phyloP scores from a whole-genome alignment of 2,888 invertebrate species.

The Pseudoips prasinana region DNA sequence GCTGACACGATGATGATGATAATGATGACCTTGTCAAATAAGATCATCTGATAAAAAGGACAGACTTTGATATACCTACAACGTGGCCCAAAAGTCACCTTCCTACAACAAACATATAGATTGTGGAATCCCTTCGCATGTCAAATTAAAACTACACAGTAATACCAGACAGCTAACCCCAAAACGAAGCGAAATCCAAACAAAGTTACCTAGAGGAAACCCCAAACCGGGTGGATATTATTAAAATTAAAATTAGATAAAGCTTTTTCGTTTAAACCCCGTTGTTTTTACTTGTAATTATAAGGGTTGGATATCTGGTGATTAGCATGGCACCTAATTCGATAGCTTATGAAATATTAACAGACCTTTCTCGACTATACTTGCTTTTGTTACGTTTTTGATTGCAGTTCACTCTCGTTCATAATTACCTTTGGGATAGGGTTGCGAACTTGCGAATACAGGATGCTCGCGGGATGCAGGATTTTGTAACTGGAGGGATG shows the following conservation, averaged over 20 bases:
- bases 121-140: no score
- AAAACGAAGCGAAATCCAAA: slow-evolving; percentile 5
- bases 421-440: slow-evolving; percentile 79
- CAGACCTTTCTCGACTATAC: slow-evolving; percentile 64
- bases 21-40: no score
- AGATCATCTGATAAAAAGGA: no score
- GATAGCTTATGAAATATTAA: slow-evolving; percentile 73
- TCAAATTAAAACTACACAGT: no score
- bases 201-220: slow-evolving; percentile 23
- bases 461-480: slow-evolving; percentile 27
- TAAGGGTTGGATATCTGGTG: slow-evolving; percentile 41
- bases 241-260: slow-evolving; percentile 77
- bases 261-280: slow-evolving; percentile 64
- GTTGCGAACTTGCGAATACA: slow-evolving; percentile 46
- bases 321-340: slow-evolving; percentile 59
- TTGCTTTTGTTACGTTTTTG: slow-evolving; percentile 76
- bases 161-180: no score
- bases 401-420: slow-evolving; percentile 74
- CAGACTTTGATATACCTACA: no score
- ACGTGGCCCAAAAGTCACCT: no score
- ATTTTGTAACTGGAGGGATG: not conserved
- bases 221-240: slow-evolving; percentile 58
- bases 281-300: slow-evolving; percentile 67
- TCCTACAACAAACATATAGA: no score
- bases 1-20: no score